Base-by-base conservation (phyloP, 2,113 vertebrate species). In the Macquaria ambigua region DNA sequence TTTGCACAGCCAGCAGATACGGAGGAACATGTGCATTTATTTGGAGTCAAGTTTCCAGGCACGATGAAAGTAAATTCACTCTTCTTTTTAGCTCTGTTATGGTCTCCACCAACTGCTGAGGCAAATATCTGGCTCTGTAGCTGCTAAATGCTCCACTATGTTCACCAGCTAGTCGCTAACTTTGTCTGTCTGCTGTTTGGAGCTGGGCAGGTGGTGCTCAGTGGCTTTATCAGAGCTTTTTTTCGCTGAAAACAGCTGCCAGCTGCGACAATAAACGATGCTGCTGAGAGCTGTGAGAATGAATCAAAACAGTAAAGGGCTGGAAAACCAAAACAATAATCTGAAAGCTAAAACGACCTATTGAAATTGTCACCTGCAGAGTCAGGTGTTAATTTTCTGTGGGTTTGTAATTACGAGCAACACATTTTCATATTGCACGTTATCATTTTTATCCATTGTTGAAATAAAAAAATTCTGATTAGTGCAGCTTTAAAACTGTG, bases 61-160 rank as follows among this genome's bases (percentile, higher is more conserved):
- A 28, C 9, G 5, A n/a, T 50, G 8, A 34, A 37, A 23, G 28
- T 70, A 21, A 52, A 50, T 28, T 43, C 1, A 41, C 4, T 20
- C 7, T 34, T 10, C 23, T 15, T 25, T 73, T 25, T 23, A 58
- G 25, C 63, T 58, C 63, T n/a, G 34, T 9, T 67, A 41, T 55
- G 62, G 15, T 77, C 62, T 67, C 75, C 34, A 77, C 23, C 34
- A 53, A 9, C 50, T 67, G 52, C 63, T 43, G 3, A 63, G 21
- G 31, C 20, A 58, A 43, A 58, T 9, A 34, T 62, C 15, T 62
- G 53, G 21, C 8, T 55, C 8, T 59, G 14, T 6, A 18, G 28
- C 59, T 34, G 3, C 34, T 34, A 34, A 34, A 34, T 34, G 34
- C 34, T 34, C 34, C 34, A 34, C 4, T 34, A 34, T 34, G 34